A percentile compares a stretch with the other conserved stretches of the same genome.
These are phyloP conservation scores for Leptinotarsa texana DNA, from an alignment of 1,140 invertebrate species.

Conservation along the genomic window DNA sequence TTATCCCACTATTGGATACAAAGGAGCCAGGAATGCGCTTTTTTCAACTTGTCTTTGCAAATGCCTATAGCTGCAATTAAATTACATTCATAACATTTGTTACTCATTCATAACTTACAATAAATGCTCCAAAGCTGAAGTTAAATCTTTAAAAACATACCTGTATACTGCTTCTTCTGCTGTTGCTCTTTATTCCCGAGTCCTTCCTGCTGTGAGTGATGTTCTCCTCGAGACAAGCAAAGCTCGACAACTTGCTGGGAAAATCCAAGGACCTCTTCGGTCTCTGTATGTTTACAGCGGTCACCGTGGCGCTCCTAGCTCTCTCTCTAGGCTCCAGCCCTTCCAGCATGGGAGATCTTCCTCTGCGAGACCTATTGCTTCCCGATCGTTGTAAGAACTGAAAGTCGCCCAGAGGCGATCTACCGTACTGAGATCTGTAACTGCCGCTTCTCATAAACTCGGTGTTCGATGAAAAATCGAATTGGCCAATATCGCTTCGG, in stretches of 20 bases:
- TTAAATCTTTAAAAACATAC: slow-evolving; percentile 55
- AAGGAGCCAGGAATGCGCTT: no score
- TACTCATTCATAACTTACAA: no score
- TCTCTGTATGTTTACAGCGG: slow-evolving; percentile 42
- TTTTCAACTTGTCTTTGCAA: no score
- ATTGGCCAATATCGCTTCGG: slow-evolving; percentile 63
- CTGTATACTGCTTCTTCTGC: slow-evolving; percentile 80
- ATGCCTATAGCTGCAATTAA: no score
- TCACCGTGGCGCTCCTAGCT: slow-evolving; percentile 50
- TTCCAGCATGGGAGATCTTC: slow-evolving; percentile 50
- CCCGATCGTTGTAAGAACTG: slow-evolving; percentile 61
- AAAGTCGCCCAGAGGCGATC: slow-evolving; percentile 54
- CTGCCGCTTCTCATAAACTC: slow-evolving; percentile 52
- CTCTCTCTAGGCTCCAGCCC: slow-evolving; percentile 40
- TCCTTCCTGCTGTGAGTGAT: slow-evolving; percentile 82
- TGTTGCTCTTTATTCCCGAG: slow-evolving; percentile 83
- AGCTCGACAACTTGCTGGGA: slow-evolving; percentile 48
- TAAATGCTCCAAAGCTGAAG: no score
- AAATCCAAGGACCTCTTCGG: slow-evolving; percentile 51
- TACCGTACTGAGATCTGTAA: slow-evolving; percentile 67
- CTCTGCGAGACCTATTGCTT: slow-evolving; percentile 55
- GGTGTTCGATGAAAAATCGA: slow-evolving; percentile 46
- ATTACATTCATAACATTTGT: no score
- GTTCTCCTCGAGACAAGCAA: slow-evolving; percentile 62
- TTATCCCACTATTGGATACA: no score